A percentile compares a stretch with the other conserved stretches of the same genome.
Conservation (phyloP, 2,888 invertebrate species). For the Leucania comma region DNA sequence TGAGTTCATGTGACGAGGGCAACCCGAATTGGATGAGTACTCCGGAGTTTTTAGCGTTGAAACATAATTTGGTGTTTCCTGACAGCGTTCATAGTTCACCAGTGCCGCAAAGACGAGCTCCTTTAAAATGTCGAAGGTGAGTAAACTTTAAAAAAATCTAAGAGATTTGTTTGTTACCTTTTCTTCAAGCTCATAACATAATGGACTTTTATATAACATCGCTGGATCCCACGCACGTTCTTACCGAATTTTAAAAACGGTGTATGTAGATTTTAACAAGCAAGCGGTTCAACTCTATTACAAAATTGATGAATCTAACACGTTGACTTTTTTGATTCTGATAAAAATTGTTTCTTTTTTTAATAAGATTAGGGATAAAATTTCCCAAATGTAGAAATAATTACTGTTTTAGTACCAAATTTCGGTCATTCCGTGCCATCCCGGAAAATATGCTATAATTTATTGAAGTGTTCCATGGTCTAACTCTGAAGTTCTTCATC, state of each 20-base stretch:
- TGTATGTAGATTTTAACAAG: neutral
- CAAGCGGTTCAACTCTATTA: neutral
- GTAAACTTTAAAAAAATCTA: conserved; percentile 38
- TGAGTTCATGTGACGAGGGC: conserved; percentile 93
- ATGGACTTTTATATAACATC: neutral
- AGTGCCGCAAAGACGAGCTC: conserved; percentile 92
- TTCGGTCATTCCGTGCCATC: neutral
- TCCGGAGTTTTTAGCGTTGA: conserved; percentile 94
- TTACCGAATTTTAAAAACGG: neutral
- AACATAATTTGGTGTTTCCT: conserved; percentile 95
- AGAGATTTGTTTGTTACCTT: neutral
- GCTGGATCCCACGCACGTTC: neutral
- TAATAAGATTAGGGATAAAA: neutral
- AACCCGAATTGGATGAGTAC: conserved; percentile 95
- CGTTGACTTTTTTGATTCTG: neutral
- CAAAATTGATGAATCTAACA: neutral
- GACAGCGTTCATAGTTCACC: conserved; percentile 95
- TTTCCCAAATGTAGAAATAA: too few relatives aligned
- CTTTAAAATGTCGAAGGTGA: conserved; percentile 92
- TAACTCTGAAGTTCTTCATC: too few relatives aligned
- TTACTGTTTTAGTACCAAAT: neutral
- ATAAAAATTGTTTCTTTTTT: neutral
- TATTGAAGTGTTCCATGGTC: too few relatives aligned
- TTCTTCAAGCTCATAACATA: neutral
- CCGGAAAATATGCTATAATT: too few relatives aligned